Evolutionary conservation across 2,113 vertebrate genomes (phyloP), one percentile per base, ranked within the genome.

Genomic region (Fukomys damarensis): DNA sequence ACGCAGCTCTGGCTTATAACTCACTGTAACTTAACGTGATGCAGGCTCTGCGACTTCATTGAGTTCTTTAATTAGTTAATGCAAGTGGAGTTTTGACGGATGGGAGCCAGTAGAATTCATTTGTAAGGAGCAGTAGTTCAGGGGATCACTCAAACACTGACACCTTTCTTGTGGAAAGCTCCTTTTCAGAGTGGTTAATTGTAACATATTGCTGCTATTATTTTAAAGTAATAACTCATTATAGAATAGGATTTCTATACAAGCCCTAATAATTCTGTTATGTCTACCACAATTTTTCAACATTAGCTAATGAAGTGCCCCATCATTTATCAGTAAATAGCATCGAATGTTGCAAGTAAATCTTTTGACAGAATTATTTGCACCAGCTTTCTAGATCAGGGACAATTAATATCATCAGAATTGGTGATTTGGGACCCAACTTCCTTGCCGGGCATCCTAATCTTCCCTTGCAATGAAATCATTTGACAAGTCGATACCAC

Each of bases 161-260:
- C 97, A 91, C 70, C 92, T 95, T 95, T 80, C 96, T 91, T 92
- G 87, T 20, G 43, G 85, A 95, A 97, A 96, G 59, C 66, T n/a
- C 83, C 97, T 77, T 97, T 97, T 93, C 20, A 61, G 0, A 0
- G 89, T 80, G 30, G 96, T 97, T 98, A 98, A 97, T 96, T 85
- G 63, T 96, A 97, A 98, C 98, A 95, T 80, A 96, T 97, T 92
- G 93, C 94, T 12, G 72, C 76, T 95, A 94, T 97, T 97, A 86
- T 98, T 97, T 93, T 96, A 63, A 96, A 97, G 98, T 97, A 98
- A 98, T 98, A 97, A 98, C 93, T 97, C 97, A 97, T 98, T 98
- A 98, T 54, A 84, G 97, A 97, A 92, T 74, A 91, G 83, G 12
- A 93, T 98, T 81, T 96, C 97, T 63, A 94, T 77, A 65, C 96